These are phyloP conservation scores for Orchesella flavescens DNA, from an alignment of 2,888 invertebrate species.

Conservation along the genomic window DNA sequence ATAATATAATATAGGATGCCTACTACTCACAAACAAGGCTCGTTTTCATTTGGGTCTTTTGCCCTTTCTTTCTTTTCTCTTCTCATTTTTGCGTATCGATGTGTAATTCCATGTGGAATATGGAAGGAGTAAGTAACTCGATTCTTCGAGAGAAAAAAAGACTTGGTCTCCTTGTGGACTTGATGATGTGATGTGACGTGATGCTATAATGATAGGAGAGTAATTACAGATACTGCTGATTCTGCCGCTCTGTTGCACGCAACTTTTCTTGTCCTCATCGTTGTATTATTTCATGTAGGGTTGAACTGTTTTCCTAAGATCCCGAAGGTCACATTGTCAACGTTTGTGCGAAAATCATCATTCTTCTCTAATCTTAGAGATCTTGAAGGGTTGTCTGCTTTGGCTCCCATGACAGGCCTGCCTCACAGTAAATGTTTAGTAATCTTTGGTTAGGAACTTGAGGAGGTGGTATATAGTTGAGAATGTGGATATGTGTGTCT, in stretches of 20 bases:
- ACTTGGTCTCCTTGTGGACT: not conserved
- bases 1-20: not conserved
- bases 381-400: slow-evolving; percentile 26
- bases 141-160: not conserved
- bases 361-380: slow-evolving; percentile 23
- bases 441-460: too few relatives aligned
- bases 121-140: not conserved
- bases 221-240: slow-evolving; percentile 54
- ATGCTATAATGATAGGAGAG: not conserved
- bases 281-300: not conserved
- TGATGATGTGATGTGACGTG: slow-evolving; percentile 20
- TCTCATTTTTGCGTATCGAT: slow-evolving; percentile 25
- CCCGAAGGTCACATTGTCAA: slow-evolving; percentile 57
- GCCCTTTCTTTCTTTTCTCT: not conserved
- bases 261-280: not conserved
- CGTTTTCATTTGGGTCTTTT: too few relatives aligned
- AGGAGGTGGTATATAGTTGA: too few relatives aligned
- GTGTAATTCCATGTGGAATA: slow-evolving; percentile 4
- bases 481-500: too few relatives aligned
- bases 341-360: slow-evolving; percentile 43
- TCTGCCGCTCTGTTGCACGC: slow-evolving; percentile 31
- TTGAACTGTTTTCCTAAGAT: slow-evolving; percentile 19
- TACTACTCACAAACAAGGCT: slow-evolving; percentile 12
- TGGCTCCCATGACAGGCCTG: slow-evolving; percentile 21
- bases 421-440: too few relatives aligned